These are phyloP conservation scores for Nannobrachium achirus DNA, from an alignment of 2,113 vertebrate species.

Conservation along the genomic window DNA sequence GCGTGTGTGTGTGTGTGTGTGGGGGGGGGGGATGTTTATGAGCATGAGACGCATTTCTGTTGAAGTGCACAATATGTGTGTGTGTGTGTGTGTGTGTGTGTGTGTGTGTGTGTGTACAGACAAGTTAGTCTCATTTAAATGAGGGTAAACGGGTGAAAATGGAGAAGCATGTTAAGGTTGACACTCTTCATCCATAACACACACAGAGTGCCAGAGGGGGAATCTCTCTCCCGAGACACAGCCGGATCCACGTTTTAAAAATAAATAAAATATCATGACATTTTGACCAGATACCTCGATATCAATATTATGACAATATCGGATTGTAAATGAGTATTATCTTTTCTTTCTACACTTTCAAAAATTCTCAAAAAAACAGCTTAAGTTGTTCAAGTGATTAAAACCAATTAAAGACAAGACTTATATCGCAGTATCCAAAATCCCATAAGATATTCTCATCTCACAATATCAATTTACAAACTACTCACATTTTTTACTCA, in stretches of 20 bases:
- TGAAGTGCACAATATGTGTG: neutral
- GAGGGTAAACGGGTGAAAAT: constrained; percentile 5
- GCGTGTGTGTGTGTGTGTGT: constrained; percentile 7
- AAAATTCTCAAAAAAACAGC: no score
- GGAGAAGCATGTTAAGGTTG: constrained; percentile 2
- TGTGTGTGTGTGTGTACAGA: neutral
- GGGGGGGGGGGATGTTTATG: neutral
- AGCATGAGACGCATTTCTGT: neutral
- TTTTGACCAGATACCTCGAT: no score
- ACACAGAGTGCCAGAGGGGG: neutral
- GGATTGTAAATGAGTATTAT: no score
- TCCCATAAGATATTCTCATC: no score
- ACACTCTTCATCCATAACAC: constrained; percentile 12
- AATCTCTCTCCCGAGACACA: constrained; percentile 16
- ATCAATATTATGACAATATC: no score
- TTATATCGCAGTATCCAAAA: no score
- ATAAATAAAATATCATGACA: no score
- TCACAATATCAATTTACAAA: neutral
- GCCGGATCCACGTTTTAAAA: no score
- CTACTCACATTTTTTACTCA: no score
- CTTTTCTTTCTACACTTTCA: no score
- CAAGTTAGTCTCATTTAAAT: constrained; percentile 7
- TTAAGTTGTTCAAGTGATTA: no score
- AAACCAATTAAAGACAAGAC: no score
- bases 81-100: constrained; percentile 3